Evolutionary conservation across 1,140 invertebrate species (phyloP), one percentile per base, ranked within the genome.

Genomic region (Aculops lycopersici): DNA sequence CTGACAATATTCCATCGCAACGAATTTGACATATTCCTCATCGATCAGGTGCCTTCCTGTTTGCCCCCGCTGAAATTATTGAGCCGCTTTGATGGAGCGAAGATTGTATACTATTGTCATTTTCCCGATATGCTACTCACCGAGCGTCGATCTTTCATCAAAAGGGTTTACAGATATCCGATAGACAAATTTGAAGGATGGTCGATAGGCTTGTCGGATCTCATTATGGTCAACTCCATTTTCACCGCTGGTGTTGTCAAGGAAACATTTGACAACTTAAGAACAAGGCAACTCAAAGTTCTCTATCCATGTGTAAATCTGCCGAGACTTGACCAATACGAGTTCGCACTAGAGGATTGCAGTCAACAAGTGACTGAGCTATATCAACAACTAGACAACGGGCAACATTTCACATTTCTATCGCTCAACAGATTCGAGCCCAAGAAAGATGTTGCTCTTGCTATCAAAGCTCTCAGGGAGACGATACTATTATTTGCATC

Each of bases 371-470:
- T 50, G 57, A 13, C 47, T 67, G 1, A 61, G 66, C 42, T 51
- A 59, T 35, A 47, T 60, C 14, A 36, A 43, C 8, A 38, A 45
- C 56, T 4, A 54, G 56, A 21, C 56, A 48, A 37, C 53, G 52
- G 21, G 19, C 14, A 38, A 43, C 49, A 31, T n/a, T 31, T 31
- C n/a, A 53, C 79, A 35, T 76, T 94, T 51, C 56, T 97, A 2
- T 95, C 88, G 0, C 74, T 98, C 41, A 98, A 98, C 61, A 67
- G 92, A 49, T 98, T 83, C 59, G 90, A 98, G 54, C 66, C 78
- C 12, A 97, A 97, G 53, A 99, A 99, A 58, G 79, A 90, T 55
- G 58, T 97, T 4, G 59, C 61, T 15, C 55, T 97, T 15, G 81
- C 83, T 0, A 59, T 98, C 35, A 55, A 71, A 48, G 69, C 79